Conservation (phyloP, 2,797 vertebrate genomes). For the Siniperca obscura region DNA sequence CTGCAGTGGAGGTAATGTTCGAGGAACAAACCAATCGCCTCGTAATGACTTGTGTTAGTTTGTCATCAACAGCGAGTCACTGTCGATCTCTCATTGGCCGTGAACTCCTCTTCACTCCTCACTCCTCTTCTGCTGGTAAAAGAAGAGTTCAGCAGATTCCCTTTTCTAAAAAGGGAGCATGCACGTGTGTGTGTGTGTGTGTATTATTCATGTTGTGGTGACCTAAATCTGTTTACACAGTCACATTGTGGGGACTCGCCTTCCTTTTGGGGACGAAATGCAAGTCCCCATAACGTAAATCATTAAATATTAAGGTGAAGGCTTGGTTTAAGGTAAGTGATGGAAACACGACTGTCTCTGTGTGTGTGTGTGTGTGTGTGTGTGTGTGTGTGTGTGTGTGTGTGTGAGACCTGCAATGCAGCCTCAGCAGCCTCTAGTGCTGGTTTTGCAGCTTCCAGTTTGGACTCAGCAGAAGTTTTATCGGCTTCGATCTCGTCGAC, state of each 20-base stretch:
- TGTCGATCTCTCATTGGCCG: background rate
- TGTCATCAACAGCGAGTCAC: no score
- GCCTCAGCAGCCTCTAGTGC: conserved; percentile 86
- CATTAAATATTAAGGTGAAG: background rate
- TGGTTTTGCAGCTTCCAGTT: conserved; percentile 88
- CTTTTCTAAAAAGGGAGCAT: background rate
- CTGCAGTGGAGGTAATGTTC: background rate
- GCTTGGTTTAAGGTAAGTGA: background rate
- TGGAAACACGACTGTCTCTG: no score
- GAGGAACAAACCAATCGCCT: background rate
- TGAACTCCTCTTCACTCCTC: no score
- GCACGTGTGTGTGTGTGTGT: background rate
- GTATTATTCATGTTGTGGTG: background rate
- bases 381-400: conserved; percentile 1
- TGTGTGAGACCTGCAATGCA: conserved; percentile 83
- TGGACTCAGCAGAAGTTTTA: conserved; percentile 85
- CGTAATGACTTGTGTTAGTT: background rate
- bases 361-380: background rate
- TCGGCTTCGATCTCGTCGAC: conserved; percentile 89
- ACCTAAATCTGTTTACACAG: conserved; percentile 1
- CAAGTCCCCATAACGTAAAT: background rate
- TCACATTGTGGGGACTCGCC: background rate
- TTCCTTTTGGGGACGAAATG: background rate
- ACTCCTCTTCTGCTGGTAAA: background rate
- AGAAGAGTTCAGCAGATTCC: background rate